Evolutionary conservation across 2,888 invertebrate genomes (phyloP).

Genomic region (Ptychoptera contaminata): DNA sequence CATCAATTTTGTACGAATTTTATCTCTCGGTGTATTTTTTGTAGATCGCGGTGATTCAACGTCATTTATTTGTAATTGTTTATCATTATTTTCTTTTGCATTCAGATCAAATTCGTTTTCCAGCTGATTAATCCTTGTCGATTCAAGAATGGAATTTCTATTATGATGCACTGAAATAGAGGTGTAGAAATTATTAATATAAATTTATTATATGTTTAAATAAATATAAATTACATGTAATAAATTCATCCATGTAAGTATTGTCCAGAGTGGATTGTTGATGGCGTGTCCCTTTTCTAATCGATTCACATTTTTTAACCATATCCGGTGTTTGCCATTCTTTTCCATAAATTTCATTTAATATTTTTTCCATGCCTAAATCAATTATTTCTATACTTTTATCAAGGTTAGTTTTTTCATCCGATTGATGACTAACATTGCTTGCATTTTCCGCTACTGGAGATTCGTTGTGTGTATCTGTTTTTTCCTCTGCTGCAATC

Average conservation of each 20-base stretch:
- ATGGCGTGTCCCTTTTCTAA: not conserved
- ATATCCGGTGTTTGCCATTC: slow-evolving; percentile 28
- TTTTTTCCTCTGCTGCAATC: not conserved
- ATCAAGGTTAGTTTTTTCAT: slow-evolving; percentile 5
- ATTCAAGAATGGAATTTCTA: slow-evolving; percentile 21
- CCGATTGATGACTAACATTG: not conserved
- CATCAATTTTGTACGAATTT: not conserved
- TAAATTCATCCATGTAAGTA: too few relatives aligned
- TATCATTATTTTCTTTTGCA: slow-evolving; percentile 18
- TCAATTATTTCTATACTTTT: slow-evolving; percentile 12
- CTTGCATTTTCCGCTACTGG: not conserved
- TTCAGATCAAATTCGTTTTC: slow-evolving; percentile 10
- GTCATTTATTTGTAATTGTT: not conserved
- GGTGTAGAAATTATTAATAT: not conserved
- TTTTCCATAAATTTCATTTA: slow-evolving; percentile 25
- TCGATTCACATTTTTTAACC: slow-evolving; percentile 15
- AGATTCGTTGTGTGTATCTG: not conserved
- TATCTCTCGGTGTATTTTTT: not conserved
- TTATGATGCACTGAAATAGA: slow-evolving; percentile 16
- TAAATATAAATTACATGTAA: too few relatives aligned
- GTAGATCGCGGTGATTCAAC: not conserved
- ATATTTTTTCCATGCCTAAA: slow-evolving; percentile 19
- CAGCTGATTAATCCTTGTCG: slow-evolving; percentile 15
- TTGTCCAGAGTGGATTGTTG: not conserved
- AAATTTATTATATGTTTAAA: too few relatives aligned